Percentiles rank a stretch among this genome's conserved stretches.
Conservation (phyloP, 64 coral and sea anemone species). For the Montipora cactus region DNA sequence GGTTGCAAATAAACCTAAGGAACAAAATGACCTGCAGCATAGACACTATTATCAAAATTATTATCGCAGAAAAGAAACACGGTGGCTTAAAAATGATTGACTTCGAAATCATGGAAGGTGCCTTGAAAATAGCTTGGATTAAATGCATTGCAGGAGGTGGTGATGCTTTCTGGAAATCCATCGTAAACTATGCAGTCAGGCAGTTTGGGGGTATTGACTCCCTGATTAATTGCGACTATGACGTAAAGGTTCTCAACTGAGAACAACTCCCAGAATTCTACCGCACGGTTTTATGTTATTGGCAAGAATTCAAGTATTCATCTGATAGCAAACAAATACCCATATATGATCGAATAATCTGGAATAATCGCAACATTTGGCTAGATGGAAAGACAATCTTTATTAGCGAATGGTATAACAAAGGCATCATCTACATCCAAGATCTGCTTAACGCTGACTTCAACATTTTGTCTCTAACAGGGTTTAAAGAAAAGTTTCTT, state of each 20-base stretch:
- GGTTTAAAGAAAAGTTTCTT: not conserved
- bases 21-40: no score
- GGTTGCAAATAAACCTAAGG: no score
- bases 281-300: no score
- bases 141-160: not conserved
- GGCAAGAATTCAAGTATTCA: not conserved
- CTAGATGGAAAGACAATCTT: not conserved
- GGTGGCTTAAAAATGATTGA: not conserved
- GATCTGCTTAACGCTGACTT: not conserved
- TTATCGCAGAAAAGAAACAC: not conserved
- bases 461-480: not conserved
- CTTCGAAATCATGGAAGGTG: not conserved
- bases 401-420: not conserved
- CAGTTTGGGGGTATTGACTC: not conserved
- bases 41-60: not conserved
- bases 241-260: not conserved
- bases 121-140: not conserved
- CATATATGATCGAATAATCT: not conserved
- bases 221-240: not conserved
- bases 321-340: not conserved
- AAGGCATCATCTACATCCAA: not conserved
- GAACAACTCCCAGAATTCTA: slow-evolving; percentile 1
- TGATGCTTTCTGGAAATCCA: not conserved
- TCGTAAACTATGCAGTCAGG: not conserved
- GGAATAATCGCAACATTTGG: not conserved